A percentile compares a stretch with the other conserved stretches of the same genome.
Evolutionary conservation across 2,797 vertebrate genomes (phyloP).

Genomic region (Pteronotus mesoamericanus): DNA sequence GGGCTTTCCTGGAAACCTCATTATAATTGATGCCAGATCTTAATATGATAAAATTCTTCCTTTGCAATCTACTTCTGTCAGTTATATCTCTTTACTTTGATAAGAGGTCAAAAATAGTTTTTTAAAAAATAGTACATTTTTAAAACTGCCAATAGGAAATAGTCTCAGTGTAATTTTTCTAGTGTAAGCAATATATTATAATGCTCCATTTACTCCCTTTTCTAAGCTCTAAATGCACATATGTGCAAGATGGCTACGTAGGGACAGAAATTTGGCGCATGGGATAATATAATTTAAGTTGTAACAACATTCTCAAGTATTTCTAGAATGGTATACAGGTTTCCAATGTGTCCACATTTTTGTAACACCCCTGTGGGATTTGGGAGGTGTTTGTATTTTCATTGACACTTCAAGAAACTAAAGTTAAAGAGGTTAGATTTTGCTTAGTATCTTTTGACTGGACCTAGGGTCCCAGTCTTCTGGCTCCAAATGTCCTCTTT

Average conservation of each 20-base stretch:
- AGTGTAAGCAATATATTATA: background rate
- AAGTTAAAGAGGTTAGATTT: constrained; percentile 1
- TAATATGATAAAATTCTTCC: background rate
- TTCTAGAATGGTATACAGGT: background rate
- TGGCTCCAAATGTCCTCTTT: background rate
- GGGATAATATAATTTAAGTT: background rate
- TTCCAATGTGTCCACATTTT: background rate
- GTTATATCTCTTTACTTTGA: background rate
- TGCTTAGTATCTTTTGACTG: background rate
- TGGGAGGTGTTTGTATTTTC: background rate
- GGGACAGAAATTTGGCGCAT: background rate
- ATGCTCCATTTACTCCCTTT: background rate
- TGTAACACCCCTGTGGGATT: background rate
- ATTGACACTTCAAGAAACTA: background rate
- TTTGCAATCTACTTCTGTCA: background rate
- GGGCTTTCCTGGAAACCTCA: background rate
- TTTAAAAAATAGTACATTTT: background rate
- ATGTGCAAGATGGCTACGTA: background rate
- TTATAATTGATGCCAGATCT: background rate
- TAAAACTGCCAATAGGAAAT: constrained; percentile 2
- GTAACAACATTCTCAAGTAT: background rate
- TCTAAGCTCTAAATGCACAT: background rate
- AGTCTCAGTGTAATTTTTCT: background rate
- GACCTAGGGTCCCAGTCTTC: background rate
- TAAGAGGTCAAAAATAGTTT: background rate